A percentile compares a stretch with the other conserved stretches of the same genome.
phyloP scores from a whole-genome alignment of 2,888 invertebrate genomes.

The Schizaphis graminum region DNA sequence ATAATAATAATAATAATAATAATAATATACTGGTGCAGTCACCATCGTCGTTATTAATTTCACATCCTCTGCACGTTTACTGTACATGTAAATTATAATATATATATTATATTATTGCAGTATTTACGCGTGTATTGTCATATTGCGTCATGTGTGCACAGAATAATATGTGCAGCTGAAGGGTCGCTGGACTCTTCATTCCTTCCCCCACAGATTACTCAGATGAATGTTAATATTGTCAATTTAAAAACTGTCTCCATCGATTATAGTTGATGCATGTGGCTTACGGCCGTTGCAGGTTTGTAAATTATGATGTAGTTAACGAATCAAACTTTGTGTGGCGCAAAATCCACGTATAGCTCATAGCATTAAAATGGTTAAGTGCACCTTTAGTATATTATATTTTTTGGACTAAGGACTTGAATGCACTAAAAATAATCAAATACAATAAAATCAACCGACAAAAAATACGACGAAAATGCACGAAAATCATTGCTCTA shows the following conservation, averaged over 20 bases:
- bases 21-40: slow-evolving; percentile 3
- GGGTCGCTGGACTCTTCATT: neutral
- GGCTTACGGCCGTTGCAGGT: neutral
- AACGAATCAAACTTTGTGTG: neutral
- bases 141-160: neutral
- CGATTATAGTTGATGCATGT: neutral
- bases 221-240: neutral
- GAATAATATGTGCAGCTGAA: neutral
- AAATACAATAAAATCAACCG: neutral
- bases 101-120: neutral
- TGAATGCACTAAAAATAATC: neutral
- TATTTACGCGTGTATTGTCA: neutral
- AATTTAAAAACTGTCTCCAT: neutral
- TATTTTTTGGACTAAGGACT: neutral
- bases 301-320: neutral
- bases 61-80: neutral
- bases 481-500: too few species aligned
- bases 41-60: neutral
- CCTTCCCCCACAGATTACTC: neutral
- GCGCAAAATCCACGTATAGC: neutral
- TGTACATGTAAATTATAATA: neutral
- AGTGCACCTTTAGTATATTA: neutral
- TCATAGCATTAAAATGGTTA: neutral
- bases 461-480: too few species aligned
- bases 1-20: neutral